Conservation (phyloP, 2,113 vertebrate species). For the Axis porcinus region DNA sequence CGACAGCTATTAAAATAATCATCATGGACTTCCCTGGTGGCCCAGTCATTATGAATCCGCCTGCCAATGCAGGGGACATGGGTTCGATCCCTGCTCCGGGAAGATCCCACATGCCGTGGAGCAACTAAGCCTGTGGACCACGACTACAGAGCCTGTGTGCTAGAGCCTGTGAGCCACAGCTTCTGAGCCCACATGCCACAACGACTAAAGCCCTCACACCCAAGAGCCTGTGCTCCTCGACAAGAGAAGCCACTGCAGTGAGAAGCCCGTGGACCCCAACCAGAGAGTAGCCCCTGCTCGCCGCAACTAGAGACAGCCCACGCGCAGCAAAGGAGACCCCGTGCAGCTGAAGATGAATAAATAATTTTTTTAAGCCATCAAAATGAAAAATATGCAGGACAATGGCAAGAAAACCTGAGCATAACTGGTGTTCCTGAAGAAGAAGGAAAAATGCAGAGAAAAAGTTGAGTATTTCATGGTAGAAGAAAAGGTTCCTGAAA, state of each 20-base stretch:
- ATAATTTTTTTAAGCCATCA: background rate
- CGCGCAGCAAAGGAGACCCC: background rate
- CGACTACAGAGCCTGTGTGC: background rate
- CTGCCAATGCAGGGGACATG: background rate
- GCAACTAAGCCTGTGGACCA: background rate
- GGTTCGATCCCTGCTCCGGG: background rate
- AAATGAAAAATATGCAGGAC: background rate
- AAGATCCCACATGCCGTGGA: background rate
- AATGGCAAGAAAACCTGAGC: background rate
- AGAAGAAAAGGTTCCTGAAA: background rate
- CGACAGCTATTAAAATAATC: background rate
- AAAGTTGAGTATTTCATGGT: background rate
- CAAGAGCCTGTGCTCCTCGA: background rate
- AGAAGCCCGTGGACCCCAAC: background rate
- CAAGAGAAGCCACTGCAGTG: background rate
- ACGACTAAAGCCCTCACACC: background rate
- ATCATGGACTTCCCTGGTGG: background rate
- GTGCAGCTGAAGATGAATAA: background rate
- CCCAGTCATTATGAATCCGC: background rate
- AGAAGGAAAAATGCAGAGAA: background rate
- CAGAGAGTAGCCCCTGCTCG: background rate
- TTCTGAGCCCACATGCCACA: background rate
- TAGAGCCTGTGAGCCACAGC: background rate
- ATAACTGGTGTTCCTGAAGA: background rate
- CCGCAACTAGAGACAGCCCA: background rate